A percentile compares a stretch with the other conserved stretches of the same genome.
Conservation (phyloP, 2,797 vertebrate genomes). For the Brachyalestes nurse region DNA sequence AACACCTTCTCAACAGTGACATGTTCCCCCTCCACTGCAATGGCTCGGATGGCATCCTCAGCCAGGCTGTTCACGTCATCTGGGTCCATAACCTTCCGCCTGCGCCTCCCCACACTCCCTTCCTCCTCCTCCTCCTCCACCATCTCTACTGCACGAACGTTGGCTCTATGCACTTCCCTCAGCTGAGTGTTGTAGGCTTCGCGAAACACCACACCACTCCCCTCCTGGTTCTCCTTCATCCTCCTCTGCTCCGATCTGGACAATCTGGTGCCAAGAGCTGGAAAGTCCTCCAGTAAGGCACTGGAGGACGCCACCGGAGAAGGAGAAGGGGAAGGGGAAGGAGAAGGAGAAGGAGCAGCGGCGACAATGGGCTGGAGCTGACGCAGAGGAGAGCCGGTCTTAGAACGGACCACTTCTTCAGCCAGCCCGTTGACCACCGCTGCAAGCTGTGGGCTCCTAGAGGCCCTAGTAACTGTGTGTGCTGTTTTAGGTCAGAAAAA, state of each 20-base stretch:
- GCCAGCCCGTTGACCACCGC: neutral
- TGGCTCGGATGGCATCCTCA: constrained; percentile 71
- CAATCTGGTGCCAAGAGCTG: constrained; percentile 57
- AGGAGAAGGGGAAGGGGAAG: no score
- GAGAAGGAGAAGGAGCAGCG: constrained; percentile 11
- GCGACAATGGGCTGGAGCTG: neutral
- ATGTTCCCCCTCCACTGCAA: constrained; percentile 75
- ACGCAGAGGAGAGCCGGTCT: constrained; percentile 21
- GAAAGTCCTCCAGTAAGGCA: constrained; percentile 62
- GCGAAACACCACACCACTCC: constrained; percentile 51
- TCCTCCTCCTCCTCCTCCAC: constrained; percentile 48
- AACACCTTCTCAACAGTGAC: constrained; percentile 77
- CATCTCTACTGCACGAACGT: constrained; percentile 70
- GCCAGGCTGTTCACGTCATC: constrained; percentile 68
- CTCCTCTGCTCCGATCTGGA: constrained; percentile 61
- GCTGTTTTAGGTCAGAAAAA: constrained; percentile 41
- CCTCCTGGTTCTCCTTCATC: constrained; percentile 45
- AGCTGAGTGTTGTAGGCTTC: constrained; percentile 71
- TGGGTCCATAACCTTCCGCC: constrained; percentile 44
- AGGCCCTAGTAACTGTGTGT: neutral
- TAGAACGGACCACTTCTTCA: constrained; percentile 24
- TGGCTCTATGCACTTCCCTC: constrained; percentile 71
- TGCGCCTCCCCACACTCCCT: constrained; percentile 33
- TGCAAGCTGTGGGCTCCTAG: neutral
- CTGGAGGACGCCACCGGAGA: neutral